phyloP scores from a whole-genome alignment of 2,888 invertebrate species.

The Athetis lepigone region DNA sequence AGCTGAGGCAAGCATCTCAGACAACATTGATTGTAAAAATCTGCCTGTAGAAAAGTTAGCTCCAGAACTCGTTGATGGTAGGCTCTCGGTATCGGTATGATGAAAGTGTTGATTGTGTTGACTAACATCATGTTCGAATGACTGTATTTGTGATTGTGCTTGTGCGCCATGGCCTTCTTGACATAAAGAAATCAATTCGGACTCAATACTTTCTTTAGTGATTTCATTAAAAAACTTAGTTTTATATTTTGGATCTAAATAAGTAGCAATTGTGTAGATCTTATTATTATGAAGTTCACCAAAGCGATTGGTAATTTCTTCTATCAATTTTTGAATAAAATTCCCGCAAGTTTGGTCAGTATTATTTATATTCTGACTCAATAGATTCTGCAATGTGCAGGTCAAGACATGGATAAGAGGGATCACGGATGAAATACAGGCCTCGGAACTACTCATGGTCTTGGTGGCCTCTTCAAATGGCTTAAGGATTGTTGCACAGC shows the following conservation, averaged over 20 bases:
- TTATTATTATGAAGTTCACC: slow-evolving; percentile 1
- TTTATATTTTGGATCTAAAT: neutral
- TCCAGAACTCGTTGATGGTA: neutral
- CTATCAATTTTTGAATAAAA: no score
- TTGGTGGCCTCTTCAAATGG: neutral
- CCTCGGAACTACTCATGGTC: neutral
- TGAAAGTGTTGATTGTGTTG: neutral
- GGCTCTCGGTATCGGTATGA: neutral
- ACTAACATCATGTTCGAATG: no score
- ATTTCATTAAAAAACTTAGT: slow-evolving; percentile 1
- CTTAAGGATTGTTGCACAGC: neutral
- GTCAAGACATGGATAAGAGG: neutral
- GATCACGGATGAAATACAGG: no score
- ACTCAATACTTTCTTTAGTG: neutral
- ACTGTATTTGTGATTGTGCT: no score
- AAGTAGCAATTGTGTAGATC: neutral
- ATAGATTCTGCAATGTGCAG: neutral
- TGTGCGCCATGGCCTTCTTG: no score
- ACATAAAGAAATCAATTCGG: neutral
- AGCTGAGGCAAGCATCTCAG: neutral
- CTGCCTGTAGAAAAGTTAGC: neutral
- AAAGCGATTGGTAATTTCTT: neutral
- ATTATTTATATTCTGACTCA: neutral
- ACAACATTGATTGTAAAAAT: neutral
- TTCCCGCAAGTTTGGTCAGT: neutral